Conservation (phyloP, 2,113 vertebrate genomes). For the Bagarius yarrelli region DNA sequence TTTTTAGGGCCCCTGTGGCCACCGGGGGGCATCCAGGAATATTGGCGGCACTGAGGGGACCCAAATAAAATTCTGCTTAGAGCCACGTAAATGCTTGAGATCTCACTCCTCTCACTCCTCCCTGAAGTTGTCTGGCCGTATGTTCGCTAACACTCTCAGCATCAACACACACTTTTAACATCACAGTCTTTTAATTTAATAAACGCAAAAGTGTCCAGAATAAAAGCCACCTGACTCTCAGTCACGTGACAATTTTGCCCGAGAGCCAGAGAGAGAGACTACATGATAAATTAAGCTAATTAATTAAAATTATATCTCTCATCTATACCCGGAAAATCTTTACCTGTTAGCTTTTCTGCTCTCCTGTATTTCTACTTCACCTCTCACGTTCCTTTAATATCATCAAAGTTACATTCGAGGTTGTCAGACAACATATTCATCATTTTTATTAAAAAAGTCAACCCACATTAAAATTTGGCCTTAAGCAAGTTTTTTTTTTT, state of each 20-base stretch:
- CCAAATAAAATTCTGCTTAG: too few species aligned
- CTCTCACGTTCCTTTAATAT: not conserved
- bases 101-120: not conserved
- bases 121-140: not conserved
- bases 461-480: not conserved
- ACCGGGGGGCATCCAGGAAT: too few species aligned
- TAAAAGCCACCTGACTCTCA: too few species aligned
- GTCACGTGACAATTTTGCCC: too few species aligned
- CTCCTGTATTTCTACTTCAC: not conserved
- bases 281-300: too few species aligned
- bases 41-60: too few species aligned
- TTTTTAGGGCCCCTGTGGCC: too few species aligned
- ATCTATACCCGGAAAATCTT: too few species aligned
- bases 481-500: not conserved
- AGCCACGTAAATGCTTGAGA: too few species aligned
- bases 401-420: not conserved
- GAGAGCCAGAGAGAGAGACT: not conserved
- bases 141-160: not conserved
- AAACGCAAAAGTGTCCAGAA: too few species aligned
- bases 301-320: not conserved
- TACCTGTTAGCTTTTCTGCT: not conserved
- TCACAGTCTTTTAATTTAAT: not conserved
- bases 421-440: not conserved
- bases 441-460: slow-evolving; percentile 1
- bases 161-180: not conserved